phyloP scores from a whole-genome alignment of 2,113 vertebrate species.

The Xyliphius kryptos region DNA sequence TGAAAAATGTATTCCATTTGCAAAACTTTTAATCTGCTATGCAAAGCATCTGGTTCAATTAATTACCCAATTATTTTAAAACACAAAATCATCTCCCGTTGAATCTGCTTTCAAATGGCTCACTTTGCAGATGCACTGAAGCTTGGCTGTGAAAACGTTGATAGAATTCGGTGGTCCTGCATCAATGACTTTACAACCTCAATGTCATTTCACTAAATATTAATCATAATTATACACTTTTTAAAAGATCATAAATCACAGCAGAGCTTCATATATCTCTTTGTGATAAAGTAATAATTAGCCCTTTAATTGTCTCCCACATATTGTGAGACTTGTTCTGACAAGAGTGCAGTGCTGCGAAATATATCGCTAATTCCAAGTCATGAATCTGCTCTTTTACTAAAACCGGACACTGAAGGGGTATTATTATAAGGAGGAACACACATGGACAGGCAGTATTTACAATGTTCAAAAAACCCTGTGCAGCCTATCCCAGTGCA shows the following conservation, averaged over 20 bases:
- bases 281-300: conserved; percentile 39
- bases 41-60: neutral
- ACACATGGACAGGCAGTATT: conserved; percentile 21
- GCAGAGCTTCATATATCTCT: conserved; percentile 26
- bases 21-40: conserved; percentile 15
- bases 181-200: conserved; percentile 22
- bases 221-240: conserved; percentile 38
- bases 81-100: neutral
- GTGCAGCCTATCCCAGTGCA: neutral
- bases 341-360: neutral
- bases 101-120: conserved; percentile 5
- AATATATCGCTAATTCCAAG: conserved; percentile 2
- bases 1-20: conserved; percentile 3
- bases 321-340: conserved; percentile 14
- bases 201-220: conserved; percentile 27
- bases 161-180: conserved; percentile 23
- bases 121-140: neutral
- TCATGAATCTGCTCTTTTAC: conserved; percentile 1
- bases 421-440: conserved; percentile 4
- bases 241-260: conserved; percentile 32
- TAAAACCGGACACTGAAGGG: conserved; percentile 1
- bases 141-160: conserved; percentile 3
- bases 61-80: neutral
- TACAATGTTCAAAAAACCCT: conserved; percentile 16
- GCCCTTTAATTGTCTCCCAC: conserved; percentile 31